Conservation (phyloP, 2,888 invertebrate species). For the Baronia brevicornis region DNA sequence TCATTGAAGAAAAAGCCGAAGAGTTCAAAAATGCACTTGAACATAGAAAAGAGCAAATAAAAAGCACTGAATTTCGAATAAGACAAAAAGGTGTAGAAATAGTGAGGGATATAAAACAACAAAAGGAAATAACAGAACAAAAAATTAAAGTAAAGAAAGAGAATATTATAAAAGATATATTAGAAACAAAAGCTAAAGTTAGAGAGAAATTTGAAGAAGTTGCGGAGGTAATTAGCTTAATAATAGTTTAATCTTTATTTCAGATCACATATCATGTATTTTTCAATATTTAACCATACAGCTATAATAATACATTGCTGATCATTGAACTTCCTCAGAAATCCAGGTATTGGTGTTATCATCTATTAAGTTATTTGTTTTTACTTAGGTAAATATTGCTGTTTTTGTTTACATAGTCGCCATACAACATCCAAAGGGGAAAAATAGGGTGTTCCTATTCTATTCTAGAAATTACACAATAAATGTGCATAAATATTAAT, state of each 20-base stretch:
- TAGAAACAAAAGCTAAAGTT: slow-evolving; percentile 81
- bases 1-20: slow-evolving; percentile 64
- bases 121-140: slow-evolving; percentile 57
- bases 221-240: slow-evolving; percentile 74
- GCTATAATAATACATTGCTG: too few relatives aligned
- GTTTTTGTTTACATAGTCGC: too few relatives aligned
- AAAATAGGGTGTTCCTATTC: too few relatives aligned
- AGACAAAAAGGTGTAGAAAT: slow-evolving; percentile 56
- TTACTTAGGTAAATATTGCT: too few relatives aligned
- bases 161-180: slow-evolving; percentile 80
- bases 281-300: slow-evolving; percentile 4
- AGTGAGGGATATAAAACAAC: slow-evolving; percentile 60
- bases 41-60: slow-evolving; percentile 77
- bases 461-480: too few relatives aligned
- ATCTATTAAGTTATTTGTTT: too few relatives aligned
- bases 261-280: slow-evolving; percentile 1
- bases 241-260: slow-evolving; percentile 1
- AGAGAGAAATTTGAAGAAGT: slow-evolving; percentile 84
- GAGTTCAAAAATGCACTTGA: slow-evolving; percentile 75
- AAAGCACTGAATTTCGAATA: slow-evolving; percentile 73
- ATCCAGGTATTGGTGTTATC: too few relatives aligned
- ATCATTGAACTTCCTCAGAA: too few relatives aligned
- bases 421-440: too few relatives aligned
- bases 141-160: slow-evolving; percentile 76
- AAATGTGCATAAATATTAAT: too few relatives aligned